Base-by-base conservation (phyloP, 1,140 invertebrate genomes). In the Asbolus verrucosus region DNA sequence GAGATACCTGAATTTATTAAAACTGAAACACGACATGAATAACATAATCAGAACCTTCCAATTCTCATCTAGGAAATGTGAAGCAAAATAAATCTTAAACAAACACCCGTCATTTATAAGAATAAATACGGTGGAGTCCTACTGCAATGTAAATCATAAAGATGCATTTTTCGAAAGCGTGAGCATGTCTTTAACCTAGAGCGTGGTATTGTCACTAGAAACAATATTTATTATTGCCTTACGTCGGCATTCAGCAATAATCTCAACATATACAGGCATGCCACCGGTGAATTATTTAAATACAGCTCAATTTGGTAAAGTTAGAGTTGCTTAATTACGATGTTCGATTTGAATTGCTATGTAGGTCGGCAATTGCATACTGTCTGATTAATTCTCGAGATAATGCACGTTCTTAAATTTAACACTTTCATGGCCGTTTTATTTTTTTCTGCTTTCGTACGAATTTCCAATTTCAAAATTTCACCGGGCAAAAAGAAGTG, bases 281-380 rank as follows among this genome's bases (percentile, higher is more conserved):
- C 39, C 73, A 67, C 65, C 65, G 43, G 69, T 75, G 63, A 70
- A 65, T 70, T 75, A 73, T 75, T 73, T 66, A 73, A 75, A 74
- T 74, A 66, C 72, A 61, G 72, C 74, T 73, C 71, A 76, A 77
- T 77, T 77, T 76, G 74, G 71, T 70, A 74, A 76, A 77, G 46
- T 16, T 72, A 46, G 18, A 59, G 67, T 75, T 78, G 72, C 75
- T 70, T 75, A 77, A 77, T 73, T 65, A 67, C 73, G 60, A 71
- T 70, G 75, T 77, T 77, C 73, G 59, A 76, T 21, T 75, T 69
- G 70, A 71, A 33, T 76, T 70, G 72, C 41, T 73, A 77, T 75
- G 68, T 75, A 63, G 75, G 76, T 76, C 76, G 74, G 36, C 66
- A 70, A 67, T 74, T 76, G 72, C 68, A 70, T 59, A 69, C 65